Evolutionary conservation across 1,140 invertebrate genomes (phyloP), one percentile per base, ranked within the genome.

Genomic region (Zophobas atratus): DNA sequence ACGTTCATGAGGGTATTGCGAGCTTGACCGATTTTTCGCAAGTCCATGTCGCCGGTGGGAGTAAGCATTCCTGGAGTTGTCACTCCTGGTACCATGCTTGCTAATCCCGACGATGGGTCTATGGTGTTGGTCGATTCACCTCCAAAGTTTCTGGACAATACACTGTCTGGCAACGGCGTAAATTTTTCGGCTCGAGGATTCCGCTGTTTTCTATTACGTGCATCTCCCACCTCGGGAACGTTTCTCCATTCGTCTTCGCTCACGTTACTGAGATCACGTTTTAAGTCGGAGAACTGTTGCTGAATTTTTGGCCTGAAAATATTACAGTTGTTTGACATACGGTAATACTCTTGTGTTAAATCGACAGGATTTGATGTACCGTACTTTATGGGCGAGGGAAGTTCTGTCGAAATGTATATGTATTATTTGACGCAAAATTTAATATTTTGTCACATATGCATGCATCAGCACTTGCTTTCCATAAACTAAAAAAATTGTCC

Each of bases 1-100:
- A 99, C 98, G 85, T 98, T 98, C 98, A 99, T 99, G 1, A 99
- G 88, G n/a, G 97, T 98, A 87, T 99, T 99, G 87, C 98, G 92
- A 0, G 99, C 99, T 89, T 99, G 97, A 43, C 99, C 99, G 85
- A 99, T 99, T 90, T 99, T 99, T 79, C 98, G 90, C 81, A 99
- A 92, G 91, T 99, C 99, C 85, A 99, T 92, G 86, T 99, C 98
- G 38, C 96, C 96, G 78, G 92, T 91, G 76, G 94, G 93, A n/a
- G 93, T 94, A 43, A 92, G 85, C 91, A 95, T 94, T 81, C 94
- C 94, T 8, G 93, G 93, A 49, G 93, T 94, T 38, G 91, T 88
- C 0, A 94, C 92, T 6, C 94, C 94, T 8, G 95, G 95, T 86
- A 95, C 92, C 89, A 96, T 95, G 51, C 94, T 96, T 70, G 96